Evolutionary conservation across 2,888 invertebrate species (phyloP).

Genomic region (Limnephilus rhombicus): DNA sequence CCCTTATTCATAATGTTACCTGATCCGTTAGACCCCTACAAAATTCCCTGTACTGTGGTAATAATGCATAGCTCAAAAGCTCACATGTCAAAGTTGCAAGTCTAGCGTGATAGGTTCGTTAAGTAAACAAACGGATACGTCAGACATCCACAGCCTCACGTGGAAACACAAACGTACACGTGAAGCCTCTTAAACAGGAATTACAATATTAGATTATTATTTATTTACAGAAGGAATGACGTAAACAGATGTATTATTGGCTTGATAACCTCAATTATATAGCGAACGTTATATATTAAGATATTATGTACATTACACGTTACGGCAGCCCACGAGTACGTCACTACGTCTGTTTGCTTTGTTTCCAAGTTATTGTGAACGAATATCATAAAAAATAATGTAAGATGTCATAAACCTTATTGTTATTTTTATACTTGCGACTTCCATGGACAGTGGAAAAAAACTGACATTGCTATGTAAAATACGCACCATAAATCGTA

Average conservation of each 20-base stretch:
- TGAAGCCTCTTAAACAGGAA: neutral
- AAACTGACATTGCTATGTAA: neutral
- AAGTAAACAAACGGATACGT: neutral
- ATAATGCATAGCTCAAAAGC: neutral
- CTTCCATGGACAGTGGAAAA: neutral
- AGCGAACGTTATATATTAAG: neutral
- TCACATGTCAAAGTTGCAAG: neutral
- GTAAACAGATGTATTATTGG: neutral
- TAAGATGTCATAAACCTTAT: neutral
- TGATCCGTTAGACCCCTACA: neutral
- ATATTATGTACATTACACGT: neutral
- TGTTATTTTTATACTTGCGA: neutral
- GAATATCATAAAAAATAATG: neutral
- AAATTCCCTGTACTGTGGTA: no score
- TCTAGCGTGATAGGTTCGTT: neutral
- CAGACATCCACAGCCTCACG: neutral
- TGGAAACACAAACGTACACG: neutral
- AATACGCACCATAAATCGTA: neutral
- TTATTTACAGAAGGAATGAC: neutral
- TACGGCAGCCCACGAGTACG: neutral
- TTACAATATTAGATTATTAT: neutral
- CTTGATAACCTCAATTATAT: neutral
- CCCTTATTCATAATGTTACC: neutral
- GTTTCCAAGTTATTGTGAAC: neutral
- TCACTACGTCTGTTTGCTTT: neutral